These are phyloP conservation scores for Cremastinae sp. DNA, from an alignment of 2,888 invertebrate genomes.

Conservation along the genomic window DNA sequence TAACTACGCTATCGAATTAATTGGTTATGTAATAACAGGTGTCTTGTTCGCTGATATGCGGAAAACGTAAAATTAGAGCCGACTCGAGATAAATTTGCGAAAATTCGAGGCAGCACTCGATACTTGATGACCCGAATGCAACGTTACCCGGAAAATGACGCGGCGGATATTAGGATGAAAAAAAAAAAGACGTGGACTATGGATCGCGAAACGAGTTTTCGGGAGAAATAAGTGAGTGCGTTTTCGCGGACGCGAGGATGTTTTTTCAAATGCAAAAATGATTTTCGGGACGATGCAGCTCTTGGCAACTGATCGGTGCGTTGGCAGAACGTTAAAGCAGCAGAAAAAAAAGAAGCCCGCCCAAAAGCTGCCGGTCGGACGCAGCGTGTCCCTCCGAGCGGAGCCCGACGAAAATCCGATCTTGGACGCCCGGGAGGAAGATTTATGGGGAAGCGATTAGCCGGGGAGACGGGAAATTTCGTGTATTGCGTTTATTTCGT, in stretches of 20 bases:
- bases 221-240: conserved; percentile 13
- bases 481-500: conserved; percentile 5
- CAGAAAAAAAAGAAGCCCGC: conserved; percentile 44
- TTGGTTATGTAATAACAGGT: conserved; percentile 62
- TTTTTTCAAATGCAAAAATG: conserved; percentile 19
- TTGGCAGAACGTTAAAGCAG: conserved; percentile 10
- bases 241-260: conserved; percentile 7
- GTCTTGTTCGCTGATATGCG: conserved; percentile 43
- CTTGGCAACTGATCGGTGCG: conserved; percentile 15
- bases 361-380: conserved; percentile 45
- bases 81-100: not conserved
- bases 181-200: conserved; percentile 26
- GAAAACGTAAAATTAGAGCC: not conserved
- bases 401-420: conserved; percentile 35
- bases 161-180: conserved; percentile 19
- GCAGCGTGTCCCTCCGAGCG: conserved; percentile 25
- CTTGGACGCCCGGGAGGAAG: not conserved
- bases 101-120: not conserved
- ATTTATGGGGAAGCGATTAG: not conserved
- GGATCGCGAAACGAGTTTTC: conserved; percentile 39
- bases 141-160: conserved; percentile 23
- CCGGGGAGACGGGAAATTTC: not conserved
- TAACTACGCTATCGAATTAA: conserved; percentile 16
- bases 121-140: conserved; percentile 22
- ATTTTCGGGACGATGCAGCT: not conserved